Evolutionary conservation across 2,888 invertebrate species (phyloP).

Genomic region (Heliothis peltigera): DNA sequence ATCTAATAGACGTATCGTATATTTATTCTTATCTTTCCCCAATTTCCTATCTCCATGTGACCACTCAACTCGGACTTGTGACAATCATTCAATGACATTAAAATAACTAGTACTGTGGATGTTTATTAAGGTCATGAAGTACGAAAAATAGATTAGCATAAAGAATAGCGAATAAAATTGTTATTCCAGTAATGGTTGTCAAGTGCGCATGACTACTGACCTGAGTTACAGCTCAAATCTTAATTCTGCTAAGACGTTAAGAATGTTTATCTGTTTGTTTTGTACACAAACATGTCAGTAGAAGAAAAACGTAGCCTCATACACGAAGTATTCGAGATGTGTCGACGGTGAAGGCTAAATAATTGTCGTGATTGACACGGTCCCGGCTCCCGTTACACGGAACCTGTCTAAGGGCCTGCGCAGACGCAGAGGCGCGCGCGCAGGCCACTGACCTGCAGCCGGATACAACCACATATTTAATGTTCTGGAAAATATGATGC

Average conservation of each 20-base stretch:
- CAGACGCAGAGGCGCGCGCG: constrained; percentile 70
- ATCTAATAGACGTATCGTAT: constrained; percentile 15
- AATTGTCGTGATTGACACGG: constrained; percentile 69
- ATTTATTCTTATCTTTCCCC: neutral
- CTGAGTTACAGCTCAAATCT: neutral
- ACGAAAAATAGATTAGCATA: neutral
- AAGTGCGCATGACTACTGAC: too few relatives aligned
- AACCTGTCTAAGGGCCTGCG: constrained; percentile 70
- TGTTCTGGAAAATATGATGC: constrained; percentile 14
- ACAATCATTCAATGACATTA: neutral
- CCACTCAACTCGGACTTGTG: constrained; percentile 3
- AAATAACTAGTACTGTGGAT: neutral
- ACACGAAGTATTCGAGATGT: constrained; percentile 19
- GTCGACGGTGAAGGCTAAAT: constrained; percentile 58
- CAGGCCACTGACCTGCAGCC: constrained; percentile 72
- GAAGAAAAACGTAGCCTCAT: constrained; percentile 24
- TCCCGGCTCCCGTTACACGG: constrained; percentile 70
- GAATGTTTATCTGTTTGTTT: neutral
- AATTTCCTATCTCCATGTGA: neutral
- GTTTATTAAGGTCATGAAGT: neutral
- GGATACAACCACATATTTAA: constrained; percentile 57
- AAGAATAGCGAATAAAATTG: neutral
- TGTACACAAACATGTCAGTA: constrained; percentile 6
- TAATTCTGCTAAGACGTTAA: constrained; percentile 1
- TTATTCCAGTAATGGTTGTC: neutral